Percentiles rank a stretch among this genome's conserved stretches.
Evolutionary conservation across 53 echinoderm and acorn worm genomes (phyloP).

Genomic region (Holothuria leucospilota): DNA sequence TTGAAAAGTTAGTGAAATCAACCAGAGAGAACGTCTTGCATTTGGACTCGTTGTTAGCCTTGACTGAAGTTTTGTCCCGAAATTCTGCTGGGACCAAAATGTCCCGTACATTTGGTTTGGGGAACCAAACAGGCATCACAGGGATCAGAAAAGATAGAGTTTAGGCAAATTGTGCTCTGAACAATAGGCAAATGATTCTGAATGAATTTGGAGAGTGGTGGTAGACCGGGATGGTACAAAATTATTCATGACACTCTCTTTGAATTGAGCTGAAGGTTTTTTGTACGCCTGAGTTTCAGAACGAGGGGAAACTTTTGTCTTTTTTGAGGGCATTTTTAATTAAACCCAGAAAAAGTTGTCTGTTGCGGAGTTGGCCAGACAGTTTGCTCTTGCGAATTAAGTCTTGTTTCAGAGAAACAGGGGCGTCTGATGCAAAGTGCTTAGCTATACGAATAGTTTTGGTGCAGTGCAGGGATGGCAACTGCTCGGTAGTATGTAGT

Average conservation of each 20-base stretch:
- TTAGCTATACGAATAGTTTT: neutral
- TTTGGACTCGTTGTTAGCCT: conserved; percentile 21
- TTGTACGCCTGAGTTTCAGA: neutral
- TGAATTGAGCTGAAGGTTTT: neutral
- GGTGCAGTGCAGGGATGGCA: neutral
- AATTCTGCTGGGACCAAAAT: conserved; percentile 3
- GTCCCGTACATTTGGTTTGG: neutral
- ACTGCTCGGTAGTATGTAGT: neutral
- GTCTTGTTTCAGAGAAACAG: neutral
- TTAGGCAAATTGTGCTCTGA: neutral
- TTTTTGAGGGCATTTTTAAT: neutral
- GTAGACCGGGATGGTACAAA: neutral
- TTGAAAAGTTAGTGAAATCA: conserved; percentile 2
- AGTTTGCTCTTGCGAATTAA: neutral
- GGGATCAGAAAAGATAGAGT: neutral
- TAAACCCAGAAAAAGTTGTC: neutral
- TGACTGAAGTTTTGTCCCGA: conserved; percentile 22
- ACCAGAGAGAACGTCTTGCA: neutral
- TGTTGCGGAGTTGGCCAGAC: neutral
- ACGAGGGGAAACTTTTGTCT: neutral
- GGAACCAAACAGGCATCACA: neutral
- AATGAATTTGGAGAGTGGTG: neutral
- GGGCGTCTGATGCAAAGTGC: neutral
- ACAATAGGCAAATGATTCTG: neutral
- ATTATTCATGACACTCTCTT: neutral